Conservation (phyloP, 2,797 vertebrate genomes). For the Hyperoplus lanceolatus region DNA sequence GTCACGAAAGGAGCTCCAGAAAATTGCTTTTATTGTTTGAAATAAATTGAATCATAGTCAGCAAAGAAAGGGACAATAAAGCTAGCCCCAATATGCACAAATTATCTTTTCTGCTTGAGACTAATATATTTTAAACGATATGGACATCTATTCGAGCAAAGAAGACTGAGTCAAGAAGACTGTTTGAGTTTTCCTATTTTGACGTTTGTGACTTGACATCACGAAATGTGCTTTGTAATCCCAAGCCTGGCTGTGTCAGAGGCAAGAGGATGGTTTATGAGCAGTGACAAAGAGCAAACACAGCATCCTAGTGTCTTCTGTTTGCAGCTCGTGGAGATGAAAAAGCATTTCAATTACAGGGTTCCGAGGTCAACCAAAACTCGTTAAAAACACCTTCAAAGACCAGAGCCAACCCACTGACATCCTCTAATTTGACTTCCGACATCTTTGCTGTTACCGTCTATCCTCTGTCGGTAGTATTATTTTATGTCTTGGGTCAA, state of each 20-base stretch:
- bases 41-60: background rate
- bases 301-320: conserved; percentile 19
- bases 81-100: background rate
- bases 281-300: conserved; percentile 45
- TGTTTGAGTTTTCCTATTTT: background rate
- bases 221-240: conserved; percentile 5
- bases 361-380: conserved; percentile 65
- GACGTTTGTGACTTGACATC: background rate
- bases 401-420: conserved; percentile 3
- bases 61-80: background rate
- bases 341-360: conserved; percentile 69
- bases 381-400: conserved; percentile 58
- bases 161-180: background rate
- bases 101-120: background rate
- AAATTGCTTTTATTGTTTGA: background rate
- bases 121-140: background rate
- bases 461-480: conserved; percentile 17
- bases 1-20: background rate
- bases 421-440: background rate
- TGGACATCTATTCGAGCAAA: background rate
- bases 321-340: conserved; percentile 51
- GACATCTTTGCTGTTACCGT: conserved; percentile 9
- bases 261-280: conserved; percentile 49
- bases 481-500: conserved; percentile 9
- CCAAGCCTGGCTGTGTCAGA: conserved; percentile 16